Percentiles rank a stretch among this genome's conserved stretches.
These are phyloP conservation scores for Listrodromus nycthemerus DNA, from an alignment of 2,888 invertebrate species.

Conservation along the genomic window DNA sequence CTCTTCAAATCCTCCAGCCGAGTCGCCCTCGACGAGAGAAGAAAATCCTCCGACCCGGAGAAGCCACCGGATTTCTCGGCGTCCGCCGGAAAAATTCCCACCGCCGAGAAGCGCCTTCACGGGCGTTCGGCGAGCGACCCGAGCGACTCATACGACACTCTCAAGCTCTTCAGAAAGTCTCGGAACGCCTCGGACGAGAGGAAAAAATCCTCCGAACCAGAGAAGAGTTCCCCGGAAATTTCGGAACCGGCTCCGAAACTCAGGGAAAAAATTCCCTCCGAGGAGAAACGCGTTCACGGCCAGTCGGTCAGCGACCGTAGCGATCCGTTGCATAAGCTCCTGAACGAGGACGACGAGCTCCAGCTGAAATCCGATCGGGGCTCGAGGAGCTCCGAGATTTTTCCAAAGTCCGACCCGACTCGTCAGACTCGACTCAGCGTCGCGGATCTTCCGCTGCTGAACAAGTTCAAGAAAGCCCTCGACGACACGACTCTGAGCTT, in stretches of 20 bases:
- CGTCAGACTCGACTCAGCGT: slow-evolving; percentile 83
- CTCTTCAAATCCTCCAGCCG: slow-evolving; percentile 77
- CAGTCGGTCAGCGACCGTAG: slow-evolving; percentile 91
- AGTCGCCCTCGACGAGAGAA: slow-evolving; percentile 1
- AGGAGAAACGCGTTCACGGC: slow-evolving; percentile 83
- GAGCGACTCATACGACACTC: too few relatives aligned
- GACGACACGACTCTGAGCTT: slow-evolving; percentile 91
- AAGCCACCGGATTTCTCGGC: slow-evolving; percentile 36
- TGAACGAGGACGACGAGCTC: slow-evolving; percentile 84
- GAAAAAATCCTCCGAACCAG: too few relatives aligned
- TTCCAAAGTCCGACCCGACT: slow-evolving; percentile 62
- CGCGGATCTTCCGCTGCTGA: slow-evolving; percentile 87
- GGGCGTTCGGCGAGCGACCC: too few relatives aligned
- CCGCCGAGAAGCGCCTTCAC: neutral
- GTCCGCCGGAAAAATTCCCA: neutral
- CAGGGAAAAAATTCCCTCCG: slow-evolving; percentile 74
- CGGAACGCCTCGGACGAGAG: too few relatives aligned
- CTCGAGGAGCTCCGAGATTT: slow-evolving; percentile 62
- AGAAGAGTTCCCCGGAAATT: slow-evolving; percentile 68
- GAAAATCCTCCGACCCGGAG: slow-evolving; percentile 29
- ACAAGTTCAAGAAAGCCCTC: slow-evolving; percentile 90
- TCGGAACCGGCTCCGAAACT: slow-evolving; percentile 54
- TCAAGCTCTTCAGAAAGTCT: too few relatives aligned
- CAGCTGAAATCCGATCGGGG: slow-evolving; percentile 83
- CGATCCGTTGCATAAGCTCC: slow-evolving; percentile 90